Conservation (phyloP, 2,888 invertebrate genomes). For the Campoplex capitator region DNA sequence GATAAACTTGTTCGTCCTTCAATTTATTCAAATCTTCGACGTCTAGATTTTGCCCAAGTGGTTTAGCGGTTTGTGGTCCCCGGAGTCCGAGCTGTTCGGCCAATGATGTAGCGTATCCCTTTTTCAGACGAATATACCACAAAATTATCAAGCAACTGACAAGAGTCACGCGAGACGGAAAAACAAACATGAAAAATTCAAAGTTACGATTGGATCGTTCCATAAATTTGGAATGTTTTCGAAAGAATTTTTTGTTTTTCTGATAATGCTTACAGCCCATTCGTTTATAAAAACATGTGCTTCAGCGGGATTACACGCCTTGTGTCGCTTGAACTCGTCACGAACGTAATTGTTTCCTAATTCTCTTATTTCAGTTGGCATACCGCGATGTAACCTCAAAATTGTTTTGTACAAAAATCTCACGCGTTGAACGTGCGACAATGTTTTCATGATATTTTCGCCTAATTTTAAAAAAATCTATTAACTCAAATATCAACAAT, state of each 20-base stretch:
- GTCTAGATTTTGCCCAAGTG: constrained; percentile 88
- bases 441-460: constrained; percentile 75
- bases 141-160: constrained; percentile 33
- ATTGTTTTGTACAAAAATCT: constrained; percentile 92
- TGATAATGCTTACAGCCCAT: constrained; percentile 90
- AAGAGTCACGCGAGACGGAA: not conserved
- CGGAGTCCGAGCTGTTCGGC: constrained; percentile 90
- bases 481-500: not conserved
- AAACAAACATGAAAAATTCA: not conserved
- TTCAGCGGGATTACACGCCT: constrained; percentile 89
- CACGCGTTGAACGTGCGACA: constrained; percentile 88
- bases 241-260: not conserved
- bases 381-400: constrained; percentile 90
- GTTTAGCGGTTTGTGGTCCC: constrained; percentile 87
- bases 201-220: constrained; percentile 35
- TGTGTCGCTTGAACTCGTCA: constrained; percentile 95
- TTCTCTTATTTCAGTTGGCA: constrained; percentile 89
- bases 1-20: constrained; percentile 93
- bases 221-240: not conserved
- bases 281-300: constrained; percentile 92
- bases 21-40: constrained; percentile 89
- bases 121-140: constrained; percentile 62
- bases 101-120: constrained; percentile 92
- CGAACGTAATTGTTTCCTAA: constrained; percentile 92
- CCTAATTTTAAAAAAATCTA: not conserved